Conservation (phyloP, 2,797 vertebrate species). For the Strix occidentalis region DNA sequence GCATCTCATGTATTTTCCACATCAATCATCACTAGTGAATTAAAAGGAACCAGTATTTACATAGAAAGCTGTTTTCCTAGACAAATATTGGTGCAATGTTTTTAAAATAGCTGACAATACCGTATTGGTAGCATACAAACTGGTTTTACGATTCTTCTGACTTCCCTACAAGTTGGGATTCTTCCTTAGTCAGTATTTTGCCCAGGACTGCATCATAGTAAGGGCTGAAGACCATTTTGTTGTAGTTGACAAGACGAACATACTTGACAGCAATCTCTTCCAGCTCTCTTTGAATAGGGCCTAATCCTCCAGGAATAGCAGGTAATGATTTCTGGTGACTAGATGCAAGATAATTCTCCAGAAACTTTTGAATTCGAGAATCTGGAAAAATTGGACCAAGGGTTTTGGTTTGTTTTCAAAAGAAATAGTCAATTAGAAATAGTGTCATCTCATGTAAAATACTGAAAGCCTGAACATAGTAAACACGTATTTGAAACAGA, state of each 20-base stretch:
- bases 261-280: constrained; percentile 87
- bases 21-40: not conserved
- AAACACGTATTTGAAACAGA: not conserved
- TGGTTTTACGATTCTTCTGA: constrained; percentile 24
- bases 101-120: not conserved
- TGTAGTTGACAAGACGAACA: constrained; percentile 91
- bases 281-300: constrained; percentile 88
- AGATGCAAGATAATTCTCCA: constrained; percentile 85
- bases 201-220: constrained; percentile 91
- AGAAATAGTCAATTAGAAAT: not conserved
- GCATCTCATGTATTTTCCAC: not conserved
- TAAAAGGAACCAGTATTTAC: constrained; percentile 52
- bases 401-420: not conserved
- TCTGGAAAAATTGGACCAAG: constrained; percentile 73
- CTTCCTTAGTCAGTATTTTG: constrained; percentile 74
- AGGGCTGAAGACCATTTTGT: constrained; percentile 95
- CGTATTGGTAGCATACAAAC: not conserved
- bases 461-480: not conserved
- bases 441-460: fast-evolving
- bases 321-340: constrained; percentile 81
- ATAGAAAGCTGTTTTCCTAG: constrained; percentile 64
- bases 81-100: constrained; percentile 29
- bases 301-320: constrained; percentile 86
- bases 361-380: constrained; percentile 86
- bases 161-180: constrained; percentile 41